Percentiles rank a stretch among this genome's conserved stretches.
Conservation (phyloP, 2,113 vertebrate species). For the Stictonetta naevosa region DNA sequence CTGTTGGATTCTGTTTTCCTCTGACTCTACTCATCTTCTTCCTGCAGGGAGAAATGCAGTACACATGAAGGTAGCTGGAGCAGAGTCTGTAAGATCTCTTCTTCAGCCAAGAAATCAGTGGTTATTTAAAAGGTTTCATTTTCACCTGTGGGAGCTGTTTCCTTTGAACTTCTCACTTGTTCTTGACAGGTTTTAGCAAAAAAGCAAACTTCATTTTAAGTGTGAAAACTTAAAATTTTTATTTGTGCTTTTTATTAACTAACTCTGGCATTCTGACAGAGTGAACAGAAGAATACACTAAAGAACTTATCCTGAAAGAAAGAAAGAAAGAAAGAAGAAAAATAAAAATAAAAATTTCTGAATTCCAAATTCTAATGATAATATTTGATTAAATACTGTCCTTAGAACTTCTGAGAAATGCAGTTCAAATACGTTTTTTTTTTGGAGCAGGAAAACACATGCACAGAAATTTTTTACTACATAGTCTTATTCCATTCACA, state of each 20-base stretch:
- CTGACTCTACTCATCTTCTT: not conserved
- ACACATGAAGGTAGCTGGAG: not conserved
- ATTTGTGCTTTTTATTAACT: not conserved
- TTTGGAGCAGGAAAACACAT: too few relatives aligned
- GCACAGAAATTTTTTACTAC: not conserved
- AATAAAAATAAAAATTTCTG: not conserved
- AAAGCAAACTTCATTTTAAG: not conserved
- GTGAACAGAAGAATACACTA: not conserved
- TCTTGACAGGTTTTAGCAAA: not conserved
- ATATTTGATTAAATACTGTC: not conserved
- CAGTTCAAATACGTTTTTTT: not conserved
- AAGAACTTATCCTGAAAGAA: not conserved
- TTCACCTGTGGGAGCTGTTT: conserved; percentile 1
- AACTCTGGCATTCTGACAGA: not conserved
- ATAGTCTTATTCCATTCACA: not conserved
- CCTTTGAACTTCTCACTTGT: not conserved
- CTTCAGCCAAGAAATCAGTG: not conserved
- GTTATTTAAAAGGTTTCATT: conserved; percentile 41
- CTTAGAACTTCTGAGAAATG: not conserved
- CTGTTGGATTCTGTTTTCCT: not conserved
- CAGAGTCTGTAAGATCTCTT: not conserved
- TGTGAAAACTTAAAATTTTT: not conserved
- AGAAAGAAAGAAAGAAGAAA: not conserved
- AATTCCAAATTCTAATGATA: not conserved
- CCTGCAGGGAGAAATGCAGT: not conserved